phyloP scores from a whole-genome alignment of 2,797 vertebrate species.

The Myripristis murdjan region DNA sequence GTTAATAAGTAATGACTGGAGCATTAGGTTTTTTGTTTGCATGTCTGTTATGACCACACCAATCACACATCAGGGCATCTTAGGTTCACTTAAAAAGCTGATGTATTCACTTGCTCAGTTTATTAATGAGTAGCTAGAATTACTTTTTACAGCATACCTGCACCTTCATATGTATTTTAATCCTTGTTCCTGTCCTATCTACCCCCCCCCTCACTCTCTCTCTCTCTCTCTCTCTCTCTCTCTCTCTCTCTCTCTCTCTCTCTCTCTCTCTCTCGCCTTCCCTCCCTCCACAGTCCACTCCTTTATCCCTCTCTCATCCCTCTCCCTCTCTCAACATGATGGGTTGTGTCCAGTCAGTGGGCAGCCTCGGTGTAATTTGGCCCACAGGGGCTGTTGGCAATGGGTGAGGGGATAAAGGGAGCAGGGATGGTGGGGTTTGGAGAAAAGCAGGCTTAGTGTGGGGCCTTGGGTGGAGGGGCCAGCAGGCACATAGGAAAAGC shows the following conservation, averaged over 20 bases:
- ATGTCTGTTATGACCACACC: no score
- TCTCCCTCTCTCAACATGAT: constrained; percentile 64
- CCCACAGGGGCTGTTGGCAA: constrained; percentile 75
- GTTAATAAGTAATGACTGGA: no score
- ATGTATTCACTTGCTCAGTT: constrained; percentile 3
- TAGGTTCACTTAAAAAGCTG: no score
- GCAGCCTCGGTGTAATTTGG: constrained; percentile 80
- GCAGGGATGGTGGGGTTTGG: constrained; percentile 72
- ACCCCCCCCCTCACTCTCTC: neutral
- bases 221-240: neutral
- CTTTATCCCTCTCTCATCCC: constrained; percentile 55
- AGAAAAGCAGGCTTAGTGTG: constrained; percentile 82
- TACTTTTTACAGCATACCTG: constrained; percentile 1
- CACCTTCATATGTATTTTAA: neutral
- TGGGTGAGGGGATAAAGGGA: constrained; percentile 77
- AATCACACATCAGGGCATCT: no score
- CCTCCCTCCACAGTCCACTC: constrained; percentile 45
- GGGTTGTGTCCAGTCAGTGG: constrained; percentile 77
- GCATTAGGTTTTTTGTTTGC: no score
- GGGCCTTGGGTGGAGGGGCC: constrained; percentile 76
- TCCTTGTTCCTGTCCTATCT: neutral
- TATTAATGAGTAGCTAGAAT: neutral
- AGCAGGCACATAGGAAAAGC: constrained; percentile 80
- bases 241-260: neutral
- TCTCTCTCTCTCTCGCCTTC: constrained; percentile 2